phyloP scores from a whole-genome alignment of 2,888 invertebrate genomes.

The Ditula angustiorana region DNA sequence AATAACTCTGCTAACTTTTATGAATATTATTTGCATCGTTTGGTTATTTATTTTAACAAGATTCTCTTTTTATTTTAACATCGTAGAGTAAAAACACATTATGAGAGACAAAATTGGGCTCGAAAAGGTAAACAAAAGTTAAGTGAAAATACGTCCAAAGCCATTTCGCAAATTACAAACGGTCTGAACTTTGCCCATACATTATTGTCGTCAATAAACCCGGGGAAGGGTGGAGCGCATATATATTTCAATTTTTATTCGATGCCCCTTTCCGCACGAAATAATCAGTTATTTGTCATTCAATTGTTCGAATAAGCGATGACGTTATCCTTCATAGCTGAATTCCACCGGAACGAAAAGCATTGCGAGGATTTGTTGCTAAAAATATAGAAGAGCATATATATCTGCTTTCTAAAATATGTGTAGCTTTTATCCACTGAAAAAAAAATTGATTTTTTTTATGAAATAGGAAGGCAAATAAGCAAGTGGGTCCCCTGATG shows the following conservation, averaged over 20 bases:
- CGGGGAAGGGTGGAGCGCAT: background rate
- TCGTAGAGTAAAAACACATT: conserved; percentile 17
- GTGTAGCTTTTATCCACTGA: too few relatives aligned
- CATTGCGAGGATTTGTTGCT: too few relatives aligned
- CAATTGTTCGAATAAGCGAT: conserved; percentile 12
- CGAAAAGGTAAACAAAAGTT: conserved; percentile 34
- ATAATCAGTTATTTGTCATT: conserved; percentile 32
- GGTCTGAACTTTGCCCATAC: conserved; percentile 27
- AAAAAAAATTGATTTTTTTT: too few relatives aligned
- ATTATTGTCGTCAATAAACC: conserved; percentile 30
- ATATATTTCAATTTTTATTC: conserved; percentile 36
- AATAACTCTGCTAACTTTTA: too few relatives aligned
- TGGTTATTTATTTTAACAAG: too few relatives aligned
- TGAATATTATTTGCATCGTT: too few relatives aligned
- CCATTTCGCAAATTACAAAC: conserved; percentile 27
- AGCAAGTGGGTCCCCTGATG: too few relatives aligned
- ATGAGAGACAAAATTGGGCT: conserved; percentile 20
- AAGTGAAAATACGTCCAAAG: conserved; percentile 30
- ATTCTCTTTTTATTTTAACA: too few relatives aligned
- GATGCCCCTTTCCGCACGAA: conserved; percentile 15
- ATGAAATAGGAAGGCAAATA: too few relatives aligned
- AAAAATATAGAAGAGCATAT: too few relatives aligned
- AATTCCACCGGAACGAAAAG: background rate
- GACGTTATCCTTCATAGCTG: conserved; percentile 6
- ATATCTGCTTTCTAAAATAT: too few relatives aligned